Base-by-base conservation (phyloP, 2,113 vertebrate genomes). In the Thalassarche chlororhynchos region DNA sequence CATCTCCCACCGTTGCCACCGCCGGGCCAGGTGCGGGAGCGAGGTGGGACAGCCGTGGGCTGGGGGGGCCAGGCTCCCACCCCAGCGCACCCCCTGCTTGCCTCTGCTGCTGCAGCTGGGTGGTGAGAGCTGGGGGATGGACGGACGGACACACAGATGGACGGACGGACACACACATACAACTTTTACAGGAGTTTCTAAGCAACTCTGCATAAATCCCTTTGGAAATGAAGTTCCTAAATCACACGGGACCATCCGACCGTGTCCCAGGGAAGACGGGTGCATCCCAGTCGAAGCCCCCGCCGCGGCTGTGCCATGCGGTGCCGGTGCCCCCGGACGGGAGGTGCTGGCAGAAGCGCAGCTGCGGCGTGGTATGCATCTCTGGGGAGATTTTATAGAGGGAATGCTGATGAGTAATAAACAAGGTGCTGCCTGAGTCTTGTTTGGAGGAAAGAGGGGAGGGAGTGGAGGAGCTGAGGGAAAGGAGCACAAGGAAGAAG, bases 391-490 rank as follows among this genome's bases (percentile, higher is more conserved):
- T 79, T 78, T 89, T 87, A 77, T 13, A 29, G 78, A 28, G 65
- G 80, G 88, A 88, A 78, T 38, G 64, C 52, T 78, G 95, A 46
- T 90, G 90, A 93, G 86, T 86, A 91, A 94, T 92, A 70, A 92
- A 80, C 78, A 95, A 96, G 94, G 60, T 91, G 84, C 87, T 92
- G 88, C 83, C 87, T 86, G 90, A 87, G 74, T 32, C 91, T 91
- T 54, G 49, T 29, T 74, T 28, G 64, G 79, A 95, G 62, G 71
- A 20, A 78, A 72, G n/a, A 47, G 46, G 19, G 54, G 89, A 80
- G 87, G 90, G 77, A 75, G 32, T 0, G 24, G 69, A 66, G 68
- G 44, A 75, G 31, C 69, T 28, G 66, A 62, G 32, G 54, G 72
- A 66, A 84, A 79, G 66, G 57, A 78, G 47, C 36, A 58, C 38